Percentiles rank a stretch among this genome's conserved stretches.
These are phyloP conservation scores for Haemorhous mexicanus DNA, from an alignment of 2,113 vertebrate species.

Conservation along the genomic window DNA sequence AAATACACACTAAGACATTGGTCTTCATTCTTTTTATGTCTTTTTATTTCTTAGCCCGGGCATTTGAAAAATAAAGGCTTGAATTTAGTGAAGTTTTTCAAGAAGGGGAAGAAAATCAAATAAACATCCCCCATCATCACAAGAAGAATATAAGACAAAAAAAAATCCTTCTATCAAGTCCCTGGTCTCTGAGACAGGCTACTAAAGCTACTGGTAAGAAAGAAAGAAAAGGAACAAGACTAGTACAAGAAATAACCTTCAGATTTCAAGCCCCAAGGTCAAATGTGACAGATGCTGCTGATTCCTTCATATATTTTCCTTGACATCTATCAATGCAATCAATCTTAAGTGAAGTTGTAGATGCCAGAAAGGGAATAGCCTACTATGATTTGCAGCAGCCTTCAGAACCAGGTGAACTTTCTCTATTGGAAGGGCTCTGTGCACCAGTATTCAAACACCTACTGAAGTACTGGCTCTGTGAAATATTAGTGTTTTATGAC, in stretches of 20 bases:
- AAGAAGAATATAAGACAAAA: not conserved
- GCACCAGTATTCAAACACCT: not conserved
- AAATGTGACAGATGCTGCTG: constrained; percentile 52
- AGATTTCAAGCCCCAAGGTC: constrained; percentile 65
- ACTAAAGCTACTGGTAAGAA: not conserved
- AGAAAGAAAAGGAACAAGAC: not conserved
- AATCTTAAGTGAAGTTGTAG: constrained; percentile 61
- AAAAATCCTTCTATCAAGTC: not conserved
- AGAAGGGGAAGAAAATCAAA: not conserved
- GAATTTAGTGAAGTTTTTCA: not conserved
- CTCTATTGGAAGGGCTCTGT: not conserved
- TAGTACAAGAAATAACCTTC: constrained; percentile 38
- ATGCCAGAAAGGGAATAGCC: constrained; percentile 63
- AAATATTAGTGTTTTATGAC: not conserved
- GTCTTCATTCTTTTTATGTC: not conserved
- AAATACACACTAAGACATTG: not conserved
- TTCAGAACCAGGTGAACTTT: constrained; percentile 57
- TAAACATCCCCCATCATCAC: not conserved
- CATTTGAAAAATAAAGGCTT: not conserved
- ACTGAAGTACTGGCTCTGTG: not conserved
- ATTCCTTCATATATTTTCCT: constrained; percentile 67
- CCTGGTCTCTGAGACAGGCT: not conserved
- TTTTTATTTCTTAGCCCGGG: not conserved
- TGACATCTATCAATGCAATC: constrained; percentile 60
- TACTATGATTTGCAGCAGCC: constrained; percentile 66